These are phyloP conservation scores for Lasioglossum malachurum DNA, from an alignment of 2,888 invertebrate genomes.

Conservation along the genomic window DNA sequence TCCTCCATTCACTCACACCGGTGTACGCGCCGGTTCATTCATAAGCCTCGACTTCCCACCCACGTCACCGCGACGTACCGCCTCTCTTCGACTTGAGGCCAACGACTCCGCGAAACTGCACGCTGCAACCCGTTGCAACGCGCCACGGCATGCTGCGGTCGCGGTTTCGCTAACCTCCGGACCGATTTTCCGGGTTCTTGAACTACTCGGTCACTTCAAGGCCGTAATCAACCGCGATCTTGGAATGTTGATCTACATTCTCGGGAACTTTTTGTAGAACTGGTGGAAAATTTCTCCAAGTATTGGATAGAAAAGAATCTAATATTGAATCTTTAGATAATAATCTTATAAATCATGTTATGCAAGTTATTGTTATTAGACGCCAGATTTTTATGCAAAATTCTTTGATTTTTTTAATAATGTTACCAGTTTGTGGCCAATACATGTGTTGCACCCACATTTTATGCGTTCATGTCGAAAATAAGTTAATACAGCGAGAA, in stretches of 20 bases:
- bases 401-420: too few relatives aligned
- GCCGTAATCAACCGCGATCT: background rate
- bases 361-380: too few relatives aligned
- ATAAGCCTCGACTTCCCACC: conserved; percentile 73
- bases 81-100: conserved; percentile 70
- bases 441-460: too few relatives aligned
- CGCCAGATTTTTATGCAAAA: too few relatives aligned
- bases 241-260: background rate
- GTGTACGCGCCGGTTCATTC: conserved; percentile 75
- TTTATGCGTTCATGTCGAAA: too few relatives aligned
- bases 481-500: too few relatives aligned
- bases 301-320: too few relatives aligned
- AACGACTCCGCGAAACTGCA: conserved; percentile 67
- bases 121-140: conserved; percentile 3
- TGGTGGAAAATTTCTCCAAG: background rate
- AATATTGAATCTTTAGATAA: too few relatives aligned
- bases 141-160: background rate
- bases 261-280: background rate
- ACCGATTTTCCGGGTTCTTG: background rate
- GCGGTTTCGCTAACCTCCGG: background rate
- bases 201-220: background rate
- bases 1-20: conserved; percentile 74
- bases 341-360: too few relatives aligned
- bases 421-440: too few relatives aligned
- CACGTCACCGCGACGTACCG: conserved; percentile 72